Evolutionary conservation across 2,888 invertebrate species (phyloP).

Genomic region (Cataglyphis albicans): DNA sequence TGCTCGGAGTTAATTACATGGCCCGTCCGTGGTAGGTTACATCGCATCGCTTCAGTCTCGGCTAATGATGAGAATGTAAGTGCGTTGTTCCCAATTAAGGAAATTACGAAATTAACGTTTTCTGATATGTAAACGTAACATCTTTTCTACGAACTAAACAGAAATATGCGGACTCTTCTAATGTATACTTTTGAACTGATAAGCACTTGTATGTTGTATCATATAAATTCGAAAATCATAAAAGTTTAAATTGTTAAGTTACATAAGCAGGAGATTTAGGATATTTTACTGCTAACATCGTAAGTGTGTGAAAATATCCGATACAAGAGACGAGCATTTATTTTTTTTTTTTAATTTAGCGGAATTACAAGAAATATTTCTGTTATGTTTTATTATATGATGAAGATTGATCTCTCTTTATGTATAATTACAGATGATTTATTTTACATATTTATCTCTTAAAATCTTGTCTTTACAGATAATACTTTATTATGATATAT

Average conservation of each 20-base stretch:
- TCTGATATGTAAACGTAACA: neutral
- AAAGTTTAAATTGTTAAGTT: neutral
- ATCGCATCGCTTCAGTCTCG: constrained; percentile 1
- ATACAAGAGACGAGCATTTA: neutral
- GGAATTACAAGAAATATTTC: neutral
- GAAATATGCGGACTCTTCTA: neutral
- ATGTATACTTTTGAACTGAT: neutral
- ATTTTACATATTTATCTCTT: neutral
- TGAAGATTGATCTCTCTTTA: neutral
- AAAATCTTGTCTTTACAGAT: neutral
- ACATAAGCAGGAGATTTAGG: neutral
- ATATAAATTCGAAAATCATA: neutral
- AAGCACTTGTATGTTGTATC: neutral
- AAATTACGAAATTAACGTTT: neutral
- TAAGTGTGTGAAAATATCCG: neutral
- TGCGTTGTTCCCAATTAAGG: neutral
- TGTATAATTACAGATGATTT: neutral
- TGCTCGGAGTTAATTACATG: constrained; percentile 59
- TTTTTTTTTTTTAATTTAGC: neutral
- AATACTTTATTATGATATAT: neutral
- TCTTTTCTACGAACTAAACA: neutral
- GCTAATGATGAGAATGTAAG: constrained; percentile 16
- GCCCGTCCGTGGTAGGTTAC: constrained; percentile 24
- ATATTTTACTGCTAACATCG: neutral
- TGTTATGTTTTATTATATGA: neutral